Conservation (phyloP, 2,888 invertebrate genomes). For the Tachystola acroxantha region DNA sequence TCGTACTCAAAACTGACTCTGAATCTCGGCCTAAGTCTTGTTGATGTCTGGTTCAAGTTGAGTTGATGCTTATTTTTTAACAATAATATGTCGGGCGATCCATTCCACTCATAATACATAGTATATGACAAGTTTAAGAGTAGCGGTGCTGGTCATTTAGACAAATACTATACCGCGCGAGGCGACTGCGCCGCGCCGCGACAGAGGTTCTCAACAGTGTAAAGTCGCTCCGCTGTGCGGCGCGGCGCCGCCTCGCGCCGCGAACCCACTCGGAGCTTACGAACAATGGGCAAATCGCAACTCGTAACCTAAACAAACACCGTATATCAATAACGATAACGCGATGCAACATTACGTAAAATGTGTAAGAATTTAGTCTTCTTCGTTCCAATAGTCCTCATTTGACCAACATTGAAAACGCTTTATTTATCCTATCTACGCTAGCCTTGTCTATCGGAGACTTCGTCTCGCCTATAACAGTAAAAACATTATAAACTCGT, state of each 20-base stretch:
- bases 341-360: slow-evolving; percentile 72
- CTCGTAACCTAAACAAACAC: slow-evolving; percentile 55
- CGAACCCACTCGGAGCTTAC: slow-evolving; percentile 10
- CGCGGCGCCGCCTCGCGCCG: background rate
- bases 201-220: slow-evolving; percentile 39
- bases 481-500: slow-evolving; percentile 64
- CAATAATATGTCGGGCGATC: too few relatives aligned
- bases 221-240: slow-evolving; percentile 18
- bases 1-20: too few relatives aligned
- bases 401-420: slow-evolving; percentile 65
- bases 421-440: slow-evolving; percentile 69
- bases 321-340: slow-evolving; percentile 66
- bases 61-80: too few relatives aligned
- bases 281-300: slow-evolving; percentile 36
- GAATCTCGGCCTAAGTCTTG: too few relatives aligned
- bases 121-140: too few relatives aligned
- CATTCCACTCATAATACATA: too few relatives aligned
- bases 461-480: slow-evolving; percentile 66
- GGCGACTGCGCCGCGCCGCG: slow-evolving; percentile 10
- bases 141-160: too few relatives aligned
- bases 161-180: slow-evolving; percentile 26
- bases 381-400: slow-evolving; percentile 74
- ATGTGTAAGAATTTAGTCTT: slow-evolving; percentile 74
- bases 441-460: slow-evolving; percentile 74
- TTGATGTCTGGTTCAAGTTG: too few relatives aligned